These are phyloP conservation scores for Colinus virginianus DNA, from an alignment of 2,113 vertebrate species.

Conservation along the genomic window DNA sequence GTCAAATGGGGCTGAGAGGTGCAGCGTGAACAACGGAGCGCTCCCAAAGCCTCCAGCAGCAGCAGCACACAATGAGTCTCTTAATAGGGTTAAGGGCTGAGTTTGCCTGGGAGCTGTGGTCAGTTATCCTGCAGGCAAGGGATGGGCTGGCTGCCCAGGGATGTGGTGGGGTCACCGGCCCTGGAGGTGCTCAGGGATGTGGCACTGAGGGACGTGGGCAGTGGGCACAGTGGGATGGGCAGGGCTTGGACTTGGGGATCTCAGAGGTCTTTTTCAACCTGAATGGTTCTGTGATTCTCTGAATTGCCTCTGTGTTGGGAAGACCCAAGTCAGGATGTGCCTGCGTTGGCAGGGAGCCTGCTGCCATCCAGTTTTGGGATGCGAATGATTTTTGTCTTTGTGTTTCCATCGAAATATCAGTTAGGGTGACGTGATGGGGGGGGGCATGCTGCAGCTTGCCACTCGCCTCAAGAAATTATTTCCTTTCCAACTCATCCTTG, in stretches of 20 bases:
- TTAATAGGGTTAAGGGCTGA: background rate
- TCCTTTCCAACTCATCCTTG: background rate
- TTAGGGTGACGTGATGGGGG: background rate
- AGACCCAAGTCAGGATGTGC: background rate
- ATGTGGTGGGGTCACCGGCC: no score
- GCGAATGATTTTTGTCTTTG: background rate
- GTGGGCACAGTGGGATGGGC: no score
- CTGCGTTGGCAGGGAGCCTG: background rate
- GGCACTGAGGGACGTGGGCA: no score
- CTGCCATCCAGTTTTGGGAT: background rate
- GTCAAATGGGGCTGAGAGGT: background rate
- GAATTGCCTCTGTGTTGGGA: background rate
- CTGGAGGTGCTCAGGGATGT: background rate
- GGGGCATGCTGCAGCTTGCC: background rate
- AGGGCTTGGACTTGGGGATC: no score
- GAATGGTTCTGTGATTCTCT: no score
- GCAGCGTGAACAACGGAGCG: background rate
- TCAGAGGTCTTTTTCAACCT: no score
- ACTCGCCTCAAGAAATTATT: background rate
- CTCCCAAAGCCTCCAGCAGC: background rate
- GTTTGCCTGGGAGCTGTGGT: background rate
- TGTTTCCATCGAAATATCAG: background rate
- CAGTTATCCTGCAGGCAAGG: background rate
- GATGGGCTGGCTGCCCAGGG: background rate
- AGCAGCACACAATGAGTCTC: background rate